These are phyloP conservation scores for Embidobia sp. DNA, from an alignment of 2,888 invertebrate genomes.

Conservation along the genomic window DNA sequence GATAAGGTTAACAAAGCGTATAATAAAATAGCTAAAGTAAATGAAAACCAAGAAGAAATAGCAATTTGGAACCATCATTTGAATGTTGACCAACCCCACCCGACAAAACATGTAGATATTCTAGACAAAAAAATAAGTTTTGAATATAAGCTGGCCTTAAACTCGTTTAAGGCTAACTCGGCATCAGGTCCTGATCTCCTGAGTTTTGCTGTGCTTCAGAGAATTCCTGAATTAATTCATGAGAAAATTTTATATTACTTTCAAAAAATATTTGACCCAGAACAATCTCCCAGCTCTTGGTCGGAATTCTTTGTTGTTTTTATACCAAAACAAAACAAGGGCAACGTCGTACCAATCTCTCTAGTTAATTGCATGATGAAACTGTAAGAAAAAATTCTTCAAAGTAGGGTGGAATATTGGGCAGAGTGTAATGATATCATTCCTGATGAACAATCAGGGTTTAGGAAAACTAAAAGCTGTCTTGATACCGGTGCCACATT, in stretches of 20 bases:
- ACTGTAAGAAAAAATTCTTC: conserved; percentile 28
- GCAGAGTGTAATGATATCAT: conserved; percentile 5
- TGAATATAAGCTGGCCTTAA: conserved; percentile 8
- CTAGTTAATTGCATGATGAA: conserved; percentile 1
- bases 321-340: conserved; percentile 10
- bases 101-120: neutral
- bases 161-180: conserved; percentile 1
- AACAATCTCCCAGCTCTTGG: neutral
- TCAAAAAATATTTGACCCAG: neutral
- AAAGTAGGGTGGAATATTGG: conserved; percentile 30
- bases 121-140: neutral
- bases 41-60: no score
- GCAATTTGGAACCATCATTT: no score
- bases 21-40: conserved; percentile 10
- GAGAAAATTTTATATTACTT: neutral
- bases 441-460: conserved; percentile 10
- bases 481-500: conserved; percentile 12
- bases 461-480: conserved; percentile 15
- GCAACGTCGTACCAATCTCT: conserved; percentile 10
- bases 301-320: conserved; percentile 13
- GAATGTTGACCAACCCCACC: no score
- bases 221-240: neutral
- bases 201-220: neutral
- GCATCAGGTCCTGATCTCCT: conserved; percentile 14
- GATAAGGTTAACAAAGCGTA: neutral